These are phyloP conservation scores for Lissonota sp. DNA, from an alignment of 2,888 invertebrate genomes.

Conservation along the genomic window DNA sequence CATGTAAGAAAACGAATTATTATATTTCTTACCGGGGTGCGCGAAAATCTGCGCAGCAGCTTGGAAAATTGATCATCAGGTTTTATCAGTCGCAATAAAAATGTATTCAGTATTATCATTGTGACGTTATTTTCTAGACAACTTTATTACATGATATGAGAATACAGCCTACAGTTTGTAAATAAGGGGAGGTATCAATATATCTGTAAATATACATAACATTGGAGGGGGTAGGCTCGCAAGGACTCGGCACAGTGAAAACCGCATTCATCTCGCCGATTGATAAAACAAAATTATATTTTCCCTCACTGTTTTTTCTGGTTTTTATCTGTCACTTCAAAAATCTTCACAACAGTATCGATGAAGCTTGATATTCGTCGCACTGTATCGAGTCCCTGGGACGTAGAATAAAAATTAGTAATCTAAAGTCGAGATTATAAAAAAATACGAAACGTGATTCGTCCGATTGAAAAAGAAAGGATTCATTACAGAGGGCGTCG, in stretches of 20 bases:
- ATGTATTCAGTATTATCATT: slow-evolving; percentile 26
- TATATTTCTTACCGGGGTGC: neutral
- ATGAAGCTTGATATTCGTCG: slow-evolving; percentile 28
- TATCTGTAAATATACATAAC: slow-evolving; percentile 81
- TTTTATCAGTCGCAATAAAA: slow-evolving; percentile 15
- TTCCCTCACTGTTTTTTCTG: neutral
- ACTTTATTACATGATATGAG: slow-evolving; percentile 82
- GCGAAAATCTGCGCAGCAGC: neutral
- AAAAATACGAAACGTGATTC: slow-evolving; percentile 68
- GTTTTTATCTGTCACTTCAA: neutral
- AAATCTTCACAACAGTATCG: slow-evolving; percentile 20
- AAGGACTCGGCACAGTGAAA: slow-evolving; percentile 68
- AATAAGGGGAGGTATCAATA: slow-evolving; percentile 77
- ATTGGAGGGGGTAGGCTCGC: slow-evolving; percentile 69
- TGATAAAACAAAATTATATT: slow-evolving; percentile 17
- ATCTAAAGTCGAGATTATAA: slow-evolving; percentile 62
- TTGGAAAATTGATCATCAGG: neutral
- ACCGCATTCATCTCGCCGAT: slow-evolving; percentile 23
- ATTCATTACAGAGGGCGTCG: slow-evolving; percentile 36
- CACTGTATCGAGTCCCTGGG: slow-evolving; percentile 57
- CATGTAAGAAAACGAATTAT: neutral
- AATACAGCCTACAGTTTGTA: slow-evolving; percentile 82
- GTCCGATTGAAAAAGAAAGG: slow-evolving; percentile 42
- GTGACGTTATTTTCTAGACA: slow-evolving; percentile 78
- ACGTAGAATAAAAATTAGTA: slow-evolving; percentile 38